phyloP scores from a whole-genome alignment of 64 coral and sea anemone genomes.

The Dendrophyllia cribrosa region DNA sequence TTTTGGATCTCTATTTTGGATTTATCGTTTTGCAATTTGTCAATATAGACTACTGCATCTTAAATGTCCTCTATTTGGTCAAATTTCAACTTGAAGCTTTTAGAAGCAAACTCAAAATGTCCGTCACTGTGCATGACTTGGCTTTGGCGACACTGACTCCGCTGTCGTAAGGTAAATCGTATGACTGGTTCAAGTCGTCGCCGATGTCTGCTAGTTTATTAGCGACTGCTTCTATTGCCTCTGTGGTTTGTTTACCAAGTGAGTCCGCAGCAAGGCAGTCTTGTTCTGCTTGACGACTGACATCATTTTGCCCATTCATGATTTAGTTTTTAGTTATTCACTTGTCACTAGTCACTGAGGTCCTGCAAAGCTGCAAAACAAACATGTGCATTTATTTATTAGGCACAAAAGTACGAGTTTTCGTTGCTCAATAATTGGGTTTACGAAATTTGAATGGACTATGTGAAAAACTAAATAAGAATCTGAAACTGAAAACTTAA shows the following conservation, averaged over 20 bases:
- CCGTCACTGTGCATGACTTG: neutral
- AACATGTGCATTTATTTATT: no score
- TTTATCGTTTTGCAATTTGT: no score
- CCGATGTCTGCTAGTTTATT: constrained; percentile 8
- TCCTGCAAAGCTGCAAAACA: neutral
- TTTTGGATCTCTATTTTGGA: no score
- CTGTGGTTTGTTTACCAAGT: neutral
- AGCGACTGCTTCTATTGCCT: neutral
- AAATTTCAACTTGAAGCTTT: neutral
- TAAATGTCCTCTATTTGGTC: neutral
- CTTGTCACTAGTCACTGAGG: neutral
- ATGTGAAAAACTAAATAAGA: no score
- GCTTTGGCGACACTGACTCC: neutral
- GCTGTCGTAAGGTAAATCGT: neutral
- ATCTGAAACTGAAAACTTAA: no score
- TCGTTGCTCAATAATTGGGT: no score
- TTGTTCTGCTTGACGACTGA: neutral
- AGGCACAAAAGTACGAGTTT: no score
- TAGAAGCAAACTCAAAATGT: neutral
- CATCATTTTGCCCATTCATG: neutral
- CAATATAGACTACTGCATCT: no score
- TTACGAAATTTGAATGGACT: no score
- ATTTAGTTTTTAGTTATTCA: neutral
- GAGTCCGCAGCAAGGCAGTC: neutral
- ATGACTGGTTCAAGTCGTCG: constrained; percentile 18